These are phyloP conservation scores for Nymphicus hollandicus DNA, from an alignment of 2,113 vertebrate genomes.

Conservation along the genomic window DNA sequence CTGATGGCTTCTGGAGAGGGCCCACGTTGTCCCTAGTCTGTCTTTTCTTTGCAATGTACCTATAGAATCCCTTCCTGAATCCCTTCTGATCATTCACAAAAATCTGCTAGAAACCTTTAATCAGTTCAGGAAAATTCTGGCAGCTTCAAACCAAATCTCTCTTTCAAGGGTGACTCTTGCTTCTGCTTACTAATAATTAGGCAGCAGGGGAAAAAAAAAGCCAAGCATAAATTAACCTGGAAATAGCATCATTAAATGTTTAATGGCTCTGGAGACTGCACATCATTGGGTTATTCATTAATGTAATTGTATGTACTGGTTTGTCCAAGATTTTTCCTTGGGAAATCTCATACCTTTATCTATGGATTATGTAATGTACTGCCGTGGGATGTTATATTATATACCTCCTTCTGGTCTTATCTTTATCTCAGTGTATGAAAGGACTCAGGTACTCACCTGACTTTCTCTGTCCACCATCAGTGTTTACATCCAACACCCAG, in stretches of 20 bases:
- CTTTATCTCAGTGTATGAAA: not conserved
- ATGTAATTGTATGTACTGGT: slow-evolving; percentile 26
- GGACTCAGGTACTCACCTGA: not conserved
- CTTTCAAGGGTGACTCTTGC: slow-evolving; percentile 5
- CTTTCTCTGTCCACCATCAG: not conserved
- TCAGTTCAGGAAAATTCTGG: slow-evolving; percentile 51
- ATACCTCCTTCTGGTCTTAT: not conserved
- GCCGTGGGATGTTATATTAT: not conserved
- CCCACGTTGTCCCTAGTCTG: too few species aligned
- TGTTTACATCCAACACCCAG: not conserved
- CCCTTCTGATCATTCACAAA: slow-evolving; percentile 46
- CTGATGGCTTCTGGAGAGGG: too few species aligned
- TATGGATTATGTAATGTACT: not conserved
- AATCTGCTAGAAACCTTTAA: not conserved
- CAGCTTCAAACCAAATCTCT: slow-evolving; percentile 26
- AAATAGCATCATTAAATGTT: slow-evolving; percentile 66
- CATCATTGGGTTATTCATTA: slow-evolving; percentile 53
- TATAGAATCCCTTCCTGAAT: too few species aligned
- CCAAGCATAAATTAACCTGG: slow-evolving; percentile 43
- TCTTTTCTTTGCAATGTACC: too few species aligned
- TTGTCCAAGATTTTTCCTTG: not conserved
- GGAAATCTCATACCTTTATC: not conserved
- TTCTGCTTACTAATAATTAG: slow-evolving; percentile 58
- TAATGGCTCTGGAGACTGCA: slow-evolving; percentile 49
- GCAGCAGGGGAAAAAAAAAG: not conserved